Percentiles rank a stretch among this genome's conserved stretches.
Conservation (phyloP, 2,797 vertebrate species). For the Todus mexicanus region DNA sequence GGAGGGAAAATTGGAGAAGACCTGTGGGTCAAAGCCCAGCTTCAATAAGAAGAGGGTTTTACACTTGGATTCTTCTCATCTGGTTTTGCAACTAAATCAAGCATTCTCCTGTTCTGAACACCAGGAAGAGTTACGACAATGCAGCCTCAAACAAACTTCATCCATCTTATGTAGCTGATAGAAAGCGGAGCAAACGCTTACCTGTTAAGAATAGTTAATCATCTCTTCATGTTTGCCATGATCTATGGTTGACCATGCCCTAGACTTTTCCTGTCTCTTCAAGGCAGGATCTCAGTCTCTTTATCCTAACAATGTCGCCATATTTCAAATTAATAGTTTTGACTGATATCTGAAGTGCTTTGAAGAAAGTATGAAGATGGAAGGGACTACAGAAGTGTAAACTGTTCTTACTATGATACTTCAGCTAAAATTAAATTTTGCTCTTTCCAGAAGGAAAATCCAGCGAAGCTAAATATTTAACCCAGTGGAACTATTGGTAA, state of each 20-base stretch:
- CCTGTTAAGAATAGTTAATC: not conserved
- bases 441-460: not conserved
- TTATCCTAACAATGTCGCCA: not conserved
- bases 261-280: not conserved
- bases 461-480: not conserved
- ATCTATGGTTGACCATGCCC: not conserved
- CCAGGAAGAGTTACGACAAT: not conserved
- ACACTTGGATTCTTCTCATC: not conserved
- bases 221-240: not conserved
- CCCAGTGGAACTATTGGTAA: not conserved
- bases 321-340: not conserved
- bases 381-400: not conserved
- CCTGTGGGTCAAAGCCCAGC: not conserved
- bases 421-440: not conserved
- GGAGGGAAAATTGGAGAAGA: accelerated
- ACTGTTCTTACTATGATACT: not conserved
- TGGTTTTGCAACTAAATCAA: not conserved
- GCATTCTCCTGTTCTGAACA: not conserved
- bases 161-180: not conserved
- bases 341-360: not conserved
- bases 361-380: not conserved
- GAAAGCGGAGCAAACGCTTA: not conserved
- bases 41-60: not conserved
- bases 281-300: not conserved
- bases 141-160: not conserved